Evolutionary conservation across 2,888 invertebrate species (phyloP).

Genomic region (Oscheius myriophilus): DNA sequence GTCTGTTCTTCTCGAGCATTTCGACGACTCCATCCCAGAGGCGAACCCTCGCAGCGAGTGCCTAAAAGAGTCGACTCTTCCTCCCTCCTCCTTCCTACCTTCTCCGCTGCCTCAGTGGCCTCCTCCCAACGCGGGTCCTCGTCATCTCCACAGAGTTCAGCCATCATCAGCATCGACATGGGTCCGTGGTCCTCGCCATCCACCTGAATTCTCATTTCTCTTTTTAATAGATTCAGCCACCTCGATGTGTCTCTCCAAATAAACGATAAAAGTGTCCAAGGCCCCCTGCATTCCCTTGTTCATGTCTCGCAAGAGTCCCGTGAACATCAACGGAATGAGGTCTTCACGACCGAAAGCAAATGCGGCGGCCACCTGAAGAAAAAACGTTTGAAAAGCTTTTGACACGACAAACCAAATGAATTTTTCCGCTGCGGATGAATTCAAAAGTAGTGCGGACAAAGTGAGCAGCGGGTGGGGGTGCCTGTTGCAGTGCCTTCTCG

Average conservation of each 20-base stretch:
- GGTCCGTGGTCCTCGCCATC: constrained; percentile 34
- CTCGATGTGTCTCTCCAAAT: constrained; percentile 38
- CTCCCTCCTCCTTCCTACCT: neutral
- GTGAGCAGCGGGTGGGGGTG: constrained; percentile 31
- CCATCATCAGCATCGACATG: constrained; percentile 32
- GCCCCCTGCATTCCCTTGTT: constrained; percentile 31
- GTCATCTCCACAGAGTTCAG: constrained; percentile 33
- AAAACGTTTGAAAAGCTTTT: no score
- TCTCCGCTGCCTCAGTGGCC: constrained; percentile 36
- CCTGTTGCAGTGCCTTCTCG: constrained; percentile 4
- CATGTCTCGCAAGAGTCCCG: constrained; percentile 34
- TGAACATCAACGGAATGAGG: constrained; percentile 38
- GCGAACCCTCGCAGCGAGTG: constrained; percentile 34
- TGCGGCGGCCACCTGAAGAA: constrained; percentile 28
- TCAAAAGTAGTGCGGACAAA: constrained; percentile 36
- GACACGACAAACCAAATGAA: constrained; percentile 12
- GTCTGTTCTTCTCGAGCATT: constrained; percentile 11
- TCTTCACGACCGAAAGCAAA: constrained; percentile 41
- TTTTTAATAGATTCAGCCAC: no score
- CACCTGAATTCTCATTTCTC: neutral
- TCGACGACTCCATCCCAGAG: constrained; percentile 44
- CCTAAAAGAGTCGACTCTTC: neutral
- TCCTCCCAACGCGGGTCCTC: constrained; percentile 33
- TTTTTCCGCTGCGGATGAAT: constrained; percentile 27
- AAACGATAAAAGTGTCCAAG: constrained; percentile 34